Percentiles rank a stretch among this genome's conserved stretches.
phyloP scores from a whole-genome alignment of 2,113 vertebrate genomes.

The Megalops atlanticus region DNA sequence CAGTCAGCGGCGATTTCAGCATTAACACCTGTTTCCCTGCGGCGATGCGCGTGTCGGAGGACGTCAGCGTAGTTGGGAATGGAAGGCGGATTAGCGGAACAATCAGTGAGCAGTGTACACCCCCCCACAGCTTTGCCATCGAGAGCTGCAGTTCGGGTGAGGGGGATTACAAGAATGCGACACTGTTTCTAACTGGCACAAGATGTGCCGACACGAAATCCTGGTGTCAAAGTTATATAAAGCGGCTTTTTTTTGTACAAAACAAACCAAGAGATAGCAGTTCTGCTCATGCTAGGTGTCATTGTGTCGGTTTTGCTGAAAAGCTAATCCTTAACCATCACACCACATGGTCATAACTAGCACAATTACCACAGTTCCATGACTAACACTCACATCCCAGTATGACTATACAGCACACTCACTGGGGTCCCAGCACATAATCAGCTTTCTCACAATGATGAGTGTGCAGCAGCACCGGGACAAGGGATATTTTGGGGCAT shows the following conservation, averaged over 20 bases:
- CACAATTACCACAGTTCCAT: not conserved
- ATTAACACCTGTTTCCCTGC: slow-evolving; percentile 28
- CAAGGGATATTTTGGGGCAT: not conserved
- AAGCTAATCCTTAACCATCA: not conserved
- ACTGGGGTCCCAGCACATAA: not conserved
- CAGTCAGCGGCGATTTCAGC: slow-evolving; percentile 41
- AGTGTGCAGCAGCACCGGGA: not conserved
- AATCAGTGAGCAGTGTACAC: slow-evolving; percentile 38
- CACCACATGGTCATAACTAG: not conserved
- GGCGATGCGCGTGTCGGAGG: slow-evolving; percentile 34
- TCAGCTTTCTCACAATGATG: not conserved
- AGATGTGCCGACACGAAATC: not conserved
- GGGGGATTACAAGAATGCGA: not conserved
- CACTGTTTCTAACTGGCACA: not conserved
- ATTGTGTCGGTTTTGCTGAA: not conserved
- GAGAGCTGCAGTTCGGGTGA: too few relatives aligned
- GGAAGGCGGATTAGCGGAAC: slow-evolving; percentile 43
- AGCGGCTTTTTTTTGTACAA: not conserved
- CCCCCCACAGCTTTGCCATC: not conserved
- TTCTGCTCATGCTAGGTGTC: not conserved
- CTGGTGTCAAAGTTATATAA: not conserved
- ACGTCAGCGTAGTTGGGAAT: slow-evolving; percentile 40
- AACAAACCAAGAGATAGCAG: not conserved
- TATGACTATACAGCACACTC: not conserved
- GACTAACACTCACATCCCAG: not conserved